A percentile compares a stretch with the other conserved stretches of the same genome.
Evolutionary conservation across 2,113 vertebrate species (phyloP).

Genomic region (Sapajus apella): DNA sequence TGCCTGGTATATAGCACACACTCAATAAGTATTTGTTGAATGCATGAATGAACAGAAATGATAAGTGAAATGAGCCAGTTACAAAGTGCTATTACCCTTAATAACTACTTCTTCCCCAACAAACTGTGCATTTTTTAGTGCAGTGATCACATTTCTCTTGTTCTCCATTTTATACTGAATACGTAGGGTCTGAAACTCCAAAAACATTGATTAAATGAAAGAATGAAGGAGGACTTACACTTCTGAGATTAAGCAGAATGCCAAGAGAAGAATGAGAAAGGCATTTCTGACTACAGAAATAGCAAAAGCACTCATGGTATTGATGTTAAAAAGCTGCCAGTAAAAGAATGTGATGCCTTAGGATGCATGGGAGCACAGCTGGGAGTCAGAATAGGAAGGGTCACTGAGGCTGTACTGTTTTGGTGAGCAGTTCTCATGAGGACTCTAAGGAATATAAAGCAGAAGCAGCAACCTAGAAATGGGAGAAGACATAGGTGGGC

Average conservation of each 20-base stretch:
- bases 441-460: background rate
- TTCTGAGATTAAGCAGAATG: conserved; percentile 19
- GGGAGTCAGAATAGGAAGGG: background rate
- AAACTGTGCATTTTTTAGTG: conserved; percentile 34
- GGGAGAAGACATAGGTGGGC: background rate
- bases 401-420: background rate
- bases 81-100: conserved; percentile 53
- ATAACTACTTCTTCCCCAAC: conserved; percentile 49
- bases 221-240: background rate
- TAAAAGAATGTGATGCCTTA: background rate
- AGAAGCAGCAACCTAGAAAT: background rate
- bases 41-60: conserved; percentile 59
- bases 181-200: background rate
- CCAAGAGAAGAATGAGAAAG: conserved; percentile 31
- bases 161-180: conserved; percentile 33
- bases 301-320: background rate
- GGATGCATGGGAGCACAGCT: background rate
- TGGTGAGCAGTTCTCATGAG: background rate
- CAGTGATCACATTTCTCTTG: background rate
- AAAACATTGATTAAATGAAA: conserved; percentile 37
- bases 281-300: background rate
- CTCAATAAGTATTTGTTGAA: conserved; percentile 53
- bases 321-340: background rate
- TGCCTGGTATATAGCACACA: conserved; percentile 35
- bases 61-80: conserved; percentile 66